A percentile compares a stretch with the other conserved stretches of the same genome.
These are phyloP conservation scores for Atta colombica DNA, from an alignment of 1,140 invertebrate genomes.

Conservation along the genomic window DNA sequence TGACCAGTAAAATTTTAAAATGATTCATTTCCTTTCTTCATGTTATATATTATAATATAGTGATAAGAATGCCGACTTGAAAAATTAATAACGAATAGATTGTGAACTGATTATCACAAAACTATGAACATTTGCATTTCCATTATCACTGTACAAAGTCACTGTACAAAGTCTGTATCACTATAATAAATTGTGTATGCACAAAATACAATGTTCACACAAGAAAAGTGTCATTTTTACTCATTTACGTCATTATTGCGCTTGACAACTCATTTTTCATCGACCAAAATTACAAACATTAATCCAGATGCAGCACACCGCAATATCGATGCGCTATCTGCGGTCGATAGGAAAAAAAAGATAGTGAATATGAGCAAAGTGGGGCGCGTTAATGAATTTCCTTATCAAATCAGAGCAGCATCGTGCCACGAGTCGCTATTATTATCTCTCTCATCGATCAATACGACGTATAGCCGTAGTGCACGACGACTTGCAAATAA, in stretches of 20 bases:
- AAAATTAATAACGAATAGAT: conserved; percentile 4
- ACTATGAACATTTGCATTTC: neutral
- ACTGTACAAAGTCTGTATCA: neutral
- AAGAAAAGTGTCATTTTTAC: conserved; percentile 29
- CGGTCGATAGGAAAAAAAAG: conserved; percentile 22
- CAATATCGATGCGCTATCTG: conserved; percentile 27
- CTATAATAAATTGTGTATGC: neutral
- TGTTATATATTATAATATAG: neutral
- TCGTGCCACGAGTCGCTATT: conserved; percentile 70
- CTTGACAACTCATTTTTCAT: conserved; percentile 24
- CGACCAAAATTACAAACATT: conserved; percentile 38
- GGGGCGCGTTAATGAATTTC: conserved; percentile 83
- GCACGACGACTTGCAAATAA: conserved; percentile 71
- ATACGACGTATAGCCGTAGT: conserved; percentile 65
- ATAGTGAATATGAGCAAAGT: conserved; percentile 67
- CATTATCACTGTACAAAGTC: neutral
- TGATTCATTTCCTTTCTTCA: neutral
- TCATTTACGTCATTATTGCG: conserved; percentile 3
- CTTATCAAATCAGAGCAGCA: conserved; percentile 80
- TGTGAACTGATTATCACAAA: neutral
- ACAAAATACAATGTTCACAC: neutral
- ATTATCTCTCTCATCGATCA: conserved; percentile 75
- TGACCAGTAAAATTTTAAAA: neutral
- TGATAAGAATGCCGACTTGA: neutral
- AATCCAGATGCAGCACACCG: conserved; percentile 35